These are phyloP conservation scores for Melanotaenia duboulayi DNA, from an alignment of 2,113 vertebrate species.

Conservation along the genomic window DNA sequence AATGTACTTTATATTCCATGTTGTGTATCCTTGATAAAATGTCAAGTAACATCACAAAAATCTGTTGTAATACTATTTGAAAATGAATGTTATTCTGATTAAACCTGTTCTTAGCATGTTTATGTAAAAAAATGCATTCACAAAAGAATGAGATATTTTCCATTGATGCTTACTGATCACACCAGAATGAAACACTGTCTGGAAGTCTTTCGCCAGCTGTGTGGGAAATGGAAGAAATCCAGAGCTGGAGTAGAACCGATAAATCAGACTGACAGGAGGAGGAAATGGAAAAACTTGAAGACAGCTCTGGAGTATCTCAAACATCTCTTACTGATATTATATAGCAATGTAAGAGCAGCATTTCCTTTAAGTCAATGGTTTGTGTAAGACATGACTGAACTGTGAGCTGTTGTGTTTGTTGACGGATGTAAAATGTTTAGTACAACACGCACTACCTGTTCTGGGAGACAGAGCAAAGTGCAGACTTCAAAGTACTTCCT, in stretches of 20 bases:
- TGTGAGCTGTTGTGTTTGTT: not conserved
- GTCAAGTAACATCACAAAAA: too few species aligned
- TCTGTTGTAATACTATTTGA: too few species aligned
- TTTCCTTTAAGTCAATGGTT: not conserved
- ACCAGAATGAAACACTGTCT: not conserved
- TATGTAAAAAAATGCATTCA: too few species aligned
- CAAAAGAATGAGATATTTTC: not conserved
- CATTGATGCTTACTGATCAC: not conserved
- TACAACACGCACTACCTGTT: constrained; percentile 16
- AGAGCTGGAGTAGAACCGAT: not conserved
- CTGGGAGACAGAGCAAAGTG: not conserved
- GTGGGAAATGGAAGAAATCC: constrained; percentile 13
- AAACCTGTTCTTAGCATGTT: too few species aligned
- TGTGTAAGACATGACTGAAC: constrained; percentile 3
- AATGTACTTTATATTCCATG: too few species aligned
- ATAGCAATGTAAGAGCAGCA: not conserved
- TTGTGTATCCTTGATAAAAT: too few species aligned
- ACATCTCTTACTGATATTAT: constrained; percentile 3
- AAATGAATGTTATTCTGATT: too few species aligned
- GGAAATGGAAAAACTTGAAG: not conserved
- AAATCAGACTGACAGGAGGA: not conserved
- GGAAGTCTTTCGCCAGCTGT: not conserved
- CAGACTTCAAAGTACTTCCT: not conserved
- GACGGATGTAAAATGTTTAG: constrained; percentile 8
- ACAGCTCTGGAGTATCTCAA: not conserved